Evolutionary conservation across 2,797 vertebrate genomes (phyloP).

Genomic region (Phataginus tricuspis): DNA sequence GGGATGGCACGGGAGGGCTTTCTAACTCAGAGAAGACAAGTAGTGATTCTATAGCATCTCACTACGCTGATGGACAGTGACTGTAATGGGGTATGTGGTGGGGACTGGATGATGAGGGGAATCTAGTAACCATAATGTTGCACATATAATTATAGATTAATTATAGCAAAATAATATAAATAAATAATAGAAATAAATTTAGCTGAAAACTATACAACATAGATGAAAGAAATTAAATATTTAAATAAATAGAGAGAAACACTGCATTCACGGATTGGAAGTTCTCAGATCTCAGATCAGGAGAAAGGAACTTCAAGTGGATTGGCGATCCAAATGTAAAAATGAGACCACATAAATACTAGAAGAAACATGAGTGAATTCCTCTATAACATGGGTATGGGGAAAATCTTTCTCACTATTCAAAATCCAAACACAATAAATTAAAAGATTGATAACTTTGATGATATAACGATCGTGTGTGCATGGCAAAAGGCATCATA

Average conservation of each 20-base stretch:
- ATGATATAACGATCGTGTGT: not conserved
- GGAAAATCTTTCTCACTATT: not conserved
- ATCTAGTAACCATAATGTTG: too few relatives aligned
- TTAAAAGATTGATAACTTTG: not conserved
- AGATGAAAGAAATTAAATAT: not conserved
- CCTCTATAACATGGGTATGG: not conserved
- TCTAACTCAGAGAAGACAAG: too few relatives aligned
- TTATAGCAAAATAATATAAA: too few relatives aligned
- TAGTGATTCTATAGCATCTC: too few relatives aligned
- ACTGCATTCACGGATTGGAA: not conserved
- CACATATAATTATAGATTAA: too few relatives aligned
- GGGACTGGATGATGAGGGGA: too few relatives aligned
- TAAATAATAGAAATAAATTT: too few relatives aligned
- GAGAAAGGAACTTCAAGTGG: not conserved
- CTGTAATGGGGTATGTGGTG: too few relatives aligned
- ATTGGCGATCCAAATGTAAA: not conserved
- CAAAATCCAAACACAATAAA: not conserved
- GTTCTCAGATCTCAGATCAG: not conserved
- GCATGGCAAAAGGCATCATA: not conserved
- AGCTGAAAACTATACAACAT: not conserved
- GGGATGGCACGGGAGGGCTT: too few relatives aligned
- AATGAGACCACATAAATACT: not conserved
- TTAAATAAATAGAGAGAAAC: not conserved
- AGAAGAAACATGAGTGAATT: not conserved
- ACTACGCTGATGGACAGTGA: too few relatives aligned